Evolutionary conservation across 2,888 invertebrate genomes (phyloP).

Genomic region (Catonia carolina): DNA sequence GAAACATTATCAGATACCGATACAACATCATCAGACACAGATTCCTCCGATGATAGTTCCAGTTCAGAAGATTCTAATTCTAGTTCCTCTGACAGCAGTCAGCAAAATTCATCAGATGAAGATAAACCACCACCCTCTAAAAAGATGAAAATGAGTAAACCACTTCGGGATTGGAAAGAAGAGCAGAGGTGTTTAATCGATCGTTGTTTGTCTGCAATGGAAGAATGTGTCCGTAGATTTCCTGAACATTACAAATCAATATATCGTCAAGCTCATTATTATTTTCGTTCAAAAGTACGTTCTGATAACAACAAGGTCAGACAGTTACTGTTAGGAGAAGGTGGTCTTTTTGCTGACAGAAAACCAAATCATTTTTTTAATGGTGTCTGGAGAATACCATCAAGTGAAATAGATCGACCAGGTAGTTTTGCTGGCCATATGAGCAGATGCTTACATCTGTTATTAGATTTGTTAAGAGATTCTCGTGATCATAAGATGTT

Average conservation of each 20-base stretch:
- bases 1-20: conserved; percentile 23
- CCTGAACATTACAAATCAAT: conserved; percentile 90
- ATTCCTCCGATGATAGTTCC: conserved; percentile 19
- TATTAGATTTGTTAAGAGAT: conserved; percentile 73
- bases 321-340: conserved; percentile 62
- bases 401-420: conserved; percentile 82
- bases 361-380: conserved; percentile 85
- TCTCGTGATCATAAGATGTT: conserved; percentile 73
- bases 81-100: conserved; percentile 12
- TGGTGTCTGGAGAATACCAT: conserved; percentile 88
- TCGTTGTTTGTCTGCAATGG: conserved; percentile 67
- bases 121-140: conserved; percentile 16
- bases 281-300: conserved; percentile 62
- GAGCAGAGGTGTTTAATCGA: conserved; percentile 47
- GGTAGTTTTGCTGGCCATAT: conserved; percentile 90
- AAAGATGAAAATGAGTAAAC: conserved; percentile 18
- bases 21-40: conserved; percentile 16
- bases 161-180: conserved; percentile 21
- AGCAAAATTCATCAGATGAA: conserved; percentile 7
- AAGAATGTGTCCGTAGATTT: conserved; percentile 77
- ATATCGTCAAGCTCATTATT: conserved; percentile 79
- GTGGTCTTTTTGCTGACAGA: conserved; percentile 78
- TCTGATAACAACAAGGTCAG: conserved; percentile 63
- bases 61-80: conserved; percentile 15
- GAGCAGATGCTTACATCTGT: conserved; percentile 72